Evolutionary conservation across 2,797 vertebrate genomes (phyloP).

Genomic region (Capromys pilorides): DNA sequence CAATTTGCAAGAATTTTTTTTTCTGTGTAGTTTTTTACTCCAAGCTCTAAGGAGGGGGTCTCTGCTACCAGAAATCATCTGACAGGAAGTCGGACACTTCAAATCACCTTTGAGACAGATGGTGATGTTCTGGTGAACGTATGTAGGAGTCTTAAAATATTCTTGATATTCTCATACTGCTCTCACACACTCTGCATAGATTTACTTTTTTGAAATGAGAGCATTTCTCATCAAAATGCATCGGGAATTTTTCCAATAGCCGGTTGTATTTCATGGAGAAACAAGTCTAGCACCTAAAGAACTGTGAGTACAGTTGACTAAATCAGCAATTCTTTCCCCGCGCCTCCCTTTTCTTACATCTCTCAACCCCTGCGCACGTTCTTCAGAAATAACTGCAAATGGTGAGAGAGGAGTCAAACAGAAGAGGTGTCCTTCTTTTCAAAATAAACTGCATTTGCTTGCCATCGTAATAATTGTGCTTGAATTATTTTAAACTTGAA

Average conservation of each 20-base stretch:
- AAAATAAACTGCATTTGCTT: not conserved
- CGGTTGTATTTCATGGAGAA: constrained; percentile 9
- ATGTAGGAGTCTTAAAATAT: constrained; percentile 52
- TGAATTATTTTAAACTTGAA: not conserved
- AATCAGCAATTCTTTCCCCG: not conserved
- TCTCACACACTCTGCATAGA: constrained; percentile 28
- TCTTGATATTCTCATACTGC: constrained; percentile 40
- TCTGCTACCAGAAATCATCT: not conserved
- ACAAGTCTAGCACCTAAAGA: not conserved
- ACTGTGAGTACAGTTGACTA: not conserved
- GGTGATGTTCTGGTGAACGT: not conserved
- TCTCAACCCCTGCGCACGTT: not conserved
- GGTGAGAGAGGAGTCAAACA: not conserved
- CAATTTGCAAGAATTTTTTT: constrained; percentile 15
- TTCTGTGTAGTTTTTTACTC: constrained; percentile 1
- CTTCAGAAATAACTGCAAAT: constrained; percentile 15
- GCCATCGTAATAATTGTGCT: not conserved
- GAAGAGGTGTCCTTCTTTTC: not conserved
- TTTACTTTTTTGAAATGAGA: not conserved
- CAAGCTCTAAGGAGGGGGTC: not conserved
- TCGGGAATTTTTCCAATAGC: constrained; percentile 23
- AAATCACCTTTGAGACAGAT: constrained; percentile 11
- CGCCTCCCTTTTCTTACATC: not conserved
- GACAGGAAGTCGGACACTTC: not conserved
- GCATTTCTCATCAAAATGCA: constrained; percentile 22